A percentile compares a stretch with the other conserved stretches of the same genome.
Conservation (phyloP, 2,113 vertebrate species). For the Lepisosteus osseus region DNA sequence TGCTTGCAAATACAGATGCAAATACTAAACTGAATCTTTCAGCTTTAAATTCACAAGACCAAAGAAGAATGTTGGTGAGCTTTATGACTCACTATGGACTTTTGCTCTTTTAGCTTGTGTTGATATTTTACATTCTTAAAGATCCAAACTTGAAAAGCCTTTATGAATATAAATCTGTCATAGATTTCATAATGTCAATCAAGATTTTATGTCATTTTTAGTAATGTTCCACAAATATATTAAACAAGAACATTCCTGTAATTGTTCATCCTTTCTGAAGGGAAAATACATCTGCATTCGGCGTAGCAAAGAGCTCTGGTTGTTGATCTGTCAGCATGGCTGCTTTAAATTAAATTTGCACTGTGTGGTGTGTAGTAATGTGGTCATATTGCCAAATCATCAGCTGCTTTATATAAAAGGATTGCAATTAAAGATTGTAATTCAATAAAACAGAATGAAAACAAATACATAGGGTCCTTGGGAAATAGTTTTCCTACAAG, state of each 20-base stretch:
- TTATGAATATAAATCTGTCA: no score
- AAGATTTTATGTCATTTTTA: neutral
- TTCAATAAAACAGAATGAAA: conserved; percentile 1
- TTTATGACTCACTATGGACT: neutral
- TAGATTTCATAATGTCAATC: neutral
- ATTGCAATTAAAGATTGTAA: conserved; percentile 17
- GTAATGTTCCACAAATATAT: no score
- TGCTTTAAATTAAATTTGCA: conserved; percentile 8
- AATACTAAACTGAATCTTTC: neutral
- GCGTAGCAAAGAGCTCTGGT: neutral
- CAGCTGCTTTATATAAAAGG: conserved; percentile 3
- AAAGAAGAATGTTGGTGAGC: neutral
- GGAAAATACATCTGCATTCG: neutral
- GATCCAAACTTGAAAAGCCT: no score
- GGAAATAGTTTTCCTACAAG: conserved; percentile 1
- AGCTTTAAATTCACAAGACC: neutral
- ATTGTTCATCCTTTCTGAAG: neutral
- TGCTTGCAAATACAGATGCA: conserved; percentile 10
- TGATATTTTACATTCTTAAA: no score
- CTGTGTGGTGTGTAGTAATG: neutral
- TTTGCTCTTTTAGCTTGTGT: no score
- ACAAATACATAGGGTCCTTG: conserved; percentile 1
- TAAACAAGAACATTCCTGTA: neutral
- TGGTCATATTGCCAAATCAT: conserved; percentile 12
- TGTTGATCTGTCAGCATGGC: neutral